Evolutionary conservation across 2,797 vertebrate genomes (phyloP).

Genomic region (Pipistrellus kuhlii): DNA sequence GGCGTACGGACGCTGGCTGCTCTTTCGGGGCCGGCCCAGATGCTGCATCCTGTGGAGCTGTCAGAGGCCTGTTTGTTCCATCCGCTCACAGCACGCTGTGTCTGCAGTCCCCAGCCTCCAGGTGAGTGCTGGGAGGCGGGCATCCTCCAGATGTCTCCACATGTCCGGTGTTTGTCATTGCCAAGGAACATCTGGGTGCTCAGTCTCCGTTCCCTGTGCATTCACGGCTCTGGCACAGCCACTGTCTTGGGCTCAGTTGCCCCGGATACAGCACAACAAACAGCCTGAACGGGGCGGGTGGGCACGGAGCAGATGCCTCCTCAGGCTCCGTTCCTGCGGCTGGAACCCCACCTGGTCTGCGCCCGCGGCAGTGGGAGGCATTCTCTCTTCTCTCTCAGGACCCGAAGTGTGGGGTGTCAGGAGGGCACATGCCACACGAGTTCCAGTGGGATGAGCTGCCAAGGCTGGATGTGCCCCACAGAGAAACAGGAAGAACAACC

Average conservation of each 20-base stretch:
- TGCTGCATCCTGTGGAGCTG: constrained; percentile 71
- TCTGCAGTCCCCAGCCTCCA: constrained; percentile 72
- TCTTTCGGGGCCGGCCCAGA: constrained; percentile 49
- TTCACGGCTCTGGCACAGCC: constrained; percentile 62
- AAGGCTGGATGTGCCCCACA: background rate
- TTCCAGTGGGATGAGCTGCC: background rate
- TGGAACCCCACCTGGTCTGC: background rate
- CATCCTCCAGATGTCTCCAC: constrained; percentile 77
- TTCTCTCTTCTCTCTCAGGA: background rate
- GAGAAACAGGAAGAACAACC: background rate
- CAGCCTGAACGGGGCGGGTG: background rate
- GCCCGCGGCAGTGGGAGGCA: too few relatives aligned
- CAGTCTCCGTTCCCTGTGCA: background rate
- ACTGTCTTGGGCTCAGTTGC: constrained; percentile 57
- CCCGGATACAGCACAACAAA: constrained; percentile 72
- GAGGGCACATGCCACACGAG: background rate
- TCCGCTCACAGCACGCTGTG: constrained; percentile 59
- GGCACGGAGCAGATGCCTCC: constrained; percentile 17
- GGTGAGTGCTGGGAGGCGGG: constrained; percentile 68
- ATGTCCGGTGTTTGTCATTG: constrained; percentile 76
- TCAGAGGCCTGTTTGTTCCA: constrained; percentile 68
- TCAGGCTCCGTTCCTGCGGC: background rate
- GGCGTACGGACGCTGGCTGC: constrained; percentile 51
- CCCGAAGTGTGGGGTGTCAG: background rate
- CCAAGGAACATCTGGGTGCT: constrained; percentile 79